Evolutionary conservation across 2,797 vertebrate genomes (phyloP), one percentile per base, ranked within the genome.

Genomic region (Anisognathus igniventris): DNA sequence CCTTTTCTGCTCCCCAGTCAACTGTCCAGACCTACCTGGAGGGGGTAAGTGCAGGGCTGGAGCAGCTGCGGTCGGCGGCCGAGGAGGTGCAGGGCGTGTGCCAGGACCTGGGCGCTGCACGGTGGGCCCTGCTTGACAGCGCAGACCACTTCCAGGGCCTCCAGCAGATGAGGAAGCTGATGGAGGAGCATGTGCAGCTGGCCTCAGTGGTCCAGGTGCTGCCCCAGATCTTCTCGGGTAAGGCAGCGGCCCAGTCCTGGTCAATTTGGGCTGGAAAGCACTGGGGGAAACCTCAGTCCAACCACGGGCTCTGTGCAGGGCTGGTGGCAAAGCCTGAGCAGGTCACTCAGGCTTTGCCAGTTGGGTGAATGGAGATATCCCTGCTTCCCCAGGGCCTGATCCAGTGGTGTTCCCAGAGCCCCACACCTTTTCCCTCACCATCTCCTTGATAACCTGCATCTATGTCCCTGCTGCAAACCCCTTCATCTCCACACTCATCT

Each of bases 21-120:
- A 98, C 99, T 72, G 97, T 99, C 30, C 99, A 99, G 97, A 99
- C 99, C 2, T 99, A 99, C 97, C 97, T 99, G 97, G 99, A 99
- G 93, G 99, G 98, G 5, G 98, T 99, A 17, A 98, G 98, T 65
- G 97, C 97, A n/a, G 99, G 99, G 39, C 97, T 99, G 95, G 97
- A 98, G 95, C 99, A 99, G 95, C 98, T 99, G 62, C 96, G 95
- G 17, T 98, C 95, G 24, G 99, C 99, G 6, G 90, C 98, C 37
- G 95, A 93, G 15, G 98, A 98, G 18, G 95, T 99, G 60, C 97
- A 90, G 78, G 98, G 97, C 3, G 97, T 98, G 61, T 98, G 97
- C 3, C 97, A 97, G 27, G 97, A 98, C 37, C 88, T 99, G 96
- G 97, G 77, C 37, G 98, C 98, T 88, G 97, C 98, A 0, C 97